Conservation (phyloP, 2,113 vertebrate species). For the Hippoglossus stenolepis region DNA sequence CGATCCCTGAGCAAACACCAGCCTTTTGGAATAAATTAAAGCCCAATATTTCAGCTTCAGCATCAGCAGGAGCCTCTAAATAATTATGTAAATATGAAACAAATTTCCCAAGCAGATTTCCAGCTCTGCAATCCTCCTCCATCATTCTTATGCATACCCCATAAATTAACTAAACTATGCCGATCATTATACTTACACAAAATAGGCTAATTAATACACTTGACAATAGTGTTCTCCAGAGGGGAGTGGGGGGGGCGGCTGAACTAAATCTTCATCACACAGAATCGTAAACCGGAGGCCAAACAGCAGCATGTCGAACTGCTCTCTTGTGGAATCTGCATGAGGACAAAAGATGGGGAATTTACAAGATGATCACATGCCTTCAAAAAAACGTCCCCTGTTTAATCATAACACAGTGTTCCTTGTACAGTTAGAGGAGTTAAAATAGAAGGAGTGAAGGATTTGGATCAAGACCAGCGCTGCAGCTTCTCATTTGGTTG, state of each 20-base stretch:
- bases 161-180: conserved; percentile 79
- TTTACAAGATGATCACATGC: conserved; percentile 24
- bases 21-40: conserved; percentile 74
- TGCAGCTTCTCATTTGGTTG: conserved; percentile 24
- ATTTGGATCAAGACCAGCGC: conserved; percentile 32
- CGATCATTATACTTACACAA: conserved; percentile 79
- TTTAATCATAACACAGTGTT: conserved; percentile 11
- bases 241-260: conserved; percentile 48
- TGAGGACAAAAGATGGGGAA: conserved; percentile 38
- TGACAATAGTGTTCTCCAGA: conserved; percentile 74
- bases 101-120: conserved; percentile 77
- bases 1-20: conserved; percentile 74
- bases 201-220: conserved; percentile 83
- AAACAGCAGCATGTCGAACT: conserved; percentile 43
- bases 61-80: conserved; percentile 69
- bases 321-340: conserved; percentile 10
- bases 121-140: conserved; percentile 75
- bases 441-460: neutral
- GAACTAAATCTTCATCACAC: conserved; percentile 76
- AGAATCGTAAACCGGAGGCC: conserved; percentile 66
- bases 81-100: conserved; percentile 81
- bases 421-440: conserved; percentile 6
- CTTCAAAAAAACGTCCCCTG: neutral
- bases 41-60: conserved; percentile 55
- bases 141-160: conserved; percentile 71